Percentiles rank a stretch among this genome's conserved stretches.
Evolutionary conservation across 1,140 invertebrate genomes (phyloP).

Genomic region (Trialeurodes vaporariorum): DNA sequence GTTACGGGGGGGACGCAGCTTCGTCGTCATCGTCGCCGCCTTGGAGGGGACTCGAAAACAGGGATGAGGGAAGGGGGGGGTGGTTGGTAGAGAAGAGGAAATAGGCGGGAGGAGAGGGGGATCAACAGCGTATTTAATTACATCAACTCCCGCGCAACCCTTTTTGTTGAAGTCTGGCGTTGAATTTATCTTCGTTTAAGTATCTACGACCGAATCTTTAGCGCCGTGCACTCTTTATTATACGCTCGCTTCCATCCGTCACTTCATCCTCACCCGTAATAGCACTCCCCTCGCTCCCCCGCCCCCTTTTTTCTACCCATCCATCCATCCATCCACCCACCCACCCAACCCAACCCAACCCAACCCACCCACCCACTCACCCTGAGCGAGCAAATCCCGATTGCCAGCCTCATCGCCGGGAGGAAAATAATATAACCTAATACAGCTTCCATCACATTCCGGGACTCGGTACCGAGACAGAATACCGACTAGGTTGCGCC

Average conservation of each 20-base stretch:
- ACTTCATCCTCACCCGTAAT: conserved; percentile 1
- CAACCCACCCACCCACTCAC: background rate
- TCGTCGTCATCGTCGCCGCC: background rate
- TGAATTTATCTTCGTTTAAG: conserved; percentile 1
- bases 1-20: too few relatives aligned
- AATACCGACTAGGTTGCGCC: too few relatives aligned
- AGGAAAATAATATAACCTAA: too few relatives aligned
- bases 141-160: background rate
- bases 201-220: background rate
- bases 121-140: conserved; percentile 9
- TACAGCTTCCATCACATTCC: too few relatives aligned
- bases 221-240: background rate
- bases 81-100: background rate
- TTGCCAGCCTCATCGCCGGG: background rate
- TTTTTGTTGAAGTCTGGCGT: background rate
- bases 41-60: background rate
- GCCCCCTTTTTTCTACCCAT: background rate
- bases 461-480: too few relatives aligned
- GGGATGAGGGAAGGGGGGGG: conserved; percentile 4
- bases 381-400: background rate
- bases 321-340: background rate
- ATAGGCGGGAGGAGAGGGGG: conserved; percentile 2
- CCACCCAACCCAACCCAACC: background rate
- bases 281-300: background rate
- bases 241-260: background rate